Base-by-base conservation (phyloP, 2,888 invertebrate species). In the Lampropteryx suffumata region DNA sequence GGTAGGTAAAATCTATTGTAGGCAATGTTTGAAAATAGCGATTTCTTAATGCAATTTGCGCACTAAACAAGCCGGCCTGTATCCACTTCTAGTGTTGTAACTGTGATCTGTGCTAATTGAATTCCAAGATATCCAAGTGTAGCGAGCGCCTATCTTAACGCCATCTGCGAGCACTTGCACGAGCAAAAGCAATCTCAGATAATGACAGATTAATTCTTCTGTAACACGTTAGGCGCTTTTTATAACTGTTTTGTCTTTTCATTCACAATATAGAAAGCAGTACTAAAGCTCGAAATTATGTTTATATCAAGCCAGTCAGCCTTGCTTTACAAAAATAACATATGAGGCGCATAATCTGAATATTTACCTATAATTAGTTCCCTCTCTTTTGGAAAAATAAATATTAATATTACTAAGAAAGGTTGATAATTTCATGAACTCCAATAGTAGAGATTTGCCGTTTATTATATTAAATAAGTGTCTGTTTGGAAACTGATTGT, bases 171-270 rank as follows among this genome's bases (percentile, higher is more conserved):
- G n/a, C 42, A 59, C 32, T 36, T 32, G 34, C 41, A 48, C 44
- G 52, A 51, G 53, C 48, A 44, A 75, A 76, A 73, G 62, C 73
- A 69, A 73, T 73, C 65, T 62, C 67, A 61, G 68, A 59, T 70
- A 72, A 74, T 75, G 73, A 62, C 63, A 69, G 45, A 69, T 69
- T 74, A 64, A 71, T 70, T 67, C 65, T 64, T 57, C 64, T 64
- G 66, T 64, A 71, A 64, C 74, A 71, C 59, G 70, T 65, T 56
- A 66, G 47, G 40, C 44, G 42, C 46, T 65, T 71, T 70, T 61
- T 59, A 57, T 50, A 45, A 46, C 46, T 46, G 50, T 53, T 40
- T 59, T 56, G 61, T 56, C 14, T 44, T 17, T 43, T 35, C 17
- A 12, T 17, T 24, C 45, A 50, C 44, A 41, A 28, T 29, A 24